A percentile compares a stretch with the other conserved stretches of the same genome.
Evolutionary conservation across 2,113 vertebrate species (phyloP).

Genomic region (Microtus ochrogaster): DNA sequence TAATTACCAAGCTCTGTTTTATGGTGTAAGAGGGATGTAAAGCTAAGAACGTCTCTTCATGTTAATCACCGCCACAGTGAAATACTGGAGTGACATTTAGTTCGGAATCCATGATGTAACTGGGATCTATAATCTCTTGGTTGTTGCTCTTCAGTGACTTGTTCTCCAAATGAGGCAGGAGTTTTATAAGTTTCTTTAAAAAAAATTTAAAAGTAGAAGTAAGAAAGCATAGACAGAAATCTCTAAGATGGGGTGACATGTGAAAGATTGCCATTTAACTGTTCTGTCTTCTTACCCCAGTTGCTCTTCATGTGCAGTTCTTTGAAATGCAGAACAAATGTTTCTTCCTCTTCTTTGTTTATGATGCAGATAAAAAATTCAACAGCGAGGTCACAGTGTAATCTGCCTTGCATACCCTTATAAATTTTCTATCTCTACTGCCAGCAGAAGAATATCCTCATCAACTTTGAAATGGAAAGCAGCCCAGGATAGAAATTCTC

Average conservation of each 20-base stretch:
- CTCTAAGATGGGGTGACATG: conserved; percentile 36
- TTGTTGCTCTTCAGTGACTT: conserved; percentile 59
- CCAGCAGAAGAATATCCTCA: conserved; percentile 50
- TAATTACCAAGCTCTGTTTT: conserved; percentile 67
- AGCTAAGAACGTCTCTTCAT: conserved; percentile 17
- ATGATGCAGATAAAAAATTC: conserved; percentile 78
- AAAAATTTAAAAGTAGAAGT: background rate
- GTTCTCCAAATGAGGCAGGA: conserved; percentile 33
- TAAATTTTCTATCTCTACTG: conserved; percentile 75
- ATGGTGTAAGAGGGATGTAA: conserved; percentile 16
- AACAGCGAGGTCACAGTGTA: conserved; percentile 39
- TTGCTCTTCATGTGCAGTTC: conserved; percentile 47
- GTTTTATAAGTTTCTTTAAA: conserved; percentile 2
- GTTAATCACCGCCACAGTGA: conserved; percentile 59
- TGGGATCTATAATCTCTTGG: background rate
- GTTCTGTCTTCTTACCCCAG: background rate
- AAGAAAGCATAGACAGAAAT: conserved; percentile 53
- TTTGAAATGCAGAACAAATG: conserved; percentile 65
- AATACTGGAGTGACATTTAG: conserved; percentile 20
- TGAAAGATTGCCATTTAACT: conserved; percentile 56
- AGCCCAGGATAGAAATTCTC: conserved; percentile 59
- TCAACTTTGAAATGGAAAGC: conserved; percentile 79
- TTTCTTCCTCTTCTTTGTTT: conserved; percentile 75
- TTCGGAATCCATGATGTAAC: conserved; percentile 9
- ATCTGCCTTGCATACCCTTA: conserved; percentile 68